Evolutionary conservation across 1,140 invertebrate genomes (phyloP).

Genomic region (Portunus trituberculatus): DNA sequence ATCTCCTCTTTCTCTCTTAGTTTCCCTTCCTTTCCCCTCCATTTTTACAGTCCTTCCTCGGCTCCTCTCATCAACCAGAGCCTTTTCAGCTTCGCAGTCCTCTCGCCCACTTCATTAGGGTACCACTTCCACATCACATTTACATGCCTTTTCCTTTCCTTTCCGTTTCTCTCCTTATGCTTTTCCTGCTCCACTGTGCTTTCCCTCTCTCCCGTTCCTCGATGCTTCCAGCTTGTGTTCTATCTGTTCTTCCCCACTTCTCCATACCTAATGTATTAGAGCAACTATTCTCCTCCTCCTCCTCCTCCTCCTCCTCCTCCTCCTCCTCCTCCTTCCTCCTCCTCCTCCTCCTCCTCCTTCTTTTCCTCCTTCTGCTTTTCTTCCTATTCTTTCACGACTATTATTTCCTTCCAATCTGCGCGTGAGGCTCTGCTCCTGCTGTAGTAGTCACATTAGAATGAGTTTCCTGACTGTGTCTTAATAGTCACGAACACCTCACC

Average conservation of each 20-base stretch:
- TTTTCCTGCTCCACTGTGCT: no score
- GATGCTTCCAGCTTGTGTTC: background rate
- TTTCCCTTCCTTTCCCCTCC: background rate
- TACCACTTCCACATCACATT: background rate
- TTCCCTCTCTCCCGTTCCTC: no score
- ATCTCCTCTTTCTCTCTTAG: background rate
- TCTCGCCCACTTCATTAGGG: no score
- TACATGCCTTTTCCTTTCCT: background rate
- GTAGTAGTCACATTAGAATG: background rate
- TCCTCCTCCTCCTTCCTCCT: background rate
- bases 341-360: background rate
- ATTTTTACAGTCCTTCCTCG: background rate
- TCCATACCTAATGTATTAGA: background rate
- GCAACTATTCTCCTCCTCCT: background rate
- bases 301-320: background rate
- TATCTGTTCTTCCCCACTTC: background rate
- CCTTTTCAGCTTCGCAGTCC: no score
- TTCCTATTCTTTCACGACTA: background rate
- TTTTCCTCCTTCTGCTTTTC: background rate
- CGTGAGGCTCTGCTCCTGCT: background rate
- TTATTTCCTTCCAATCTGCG: background rate
- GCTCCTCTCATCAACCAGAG: no score
- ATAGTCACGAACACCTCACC: background rate
- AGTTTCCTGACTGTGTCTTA: background rate
- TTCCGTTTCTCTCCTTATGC: background rate